Evolutionary conservation across 2,888 invertebrate species (phyloP).

Genomic region (Amphipoea lucens): DNA sequence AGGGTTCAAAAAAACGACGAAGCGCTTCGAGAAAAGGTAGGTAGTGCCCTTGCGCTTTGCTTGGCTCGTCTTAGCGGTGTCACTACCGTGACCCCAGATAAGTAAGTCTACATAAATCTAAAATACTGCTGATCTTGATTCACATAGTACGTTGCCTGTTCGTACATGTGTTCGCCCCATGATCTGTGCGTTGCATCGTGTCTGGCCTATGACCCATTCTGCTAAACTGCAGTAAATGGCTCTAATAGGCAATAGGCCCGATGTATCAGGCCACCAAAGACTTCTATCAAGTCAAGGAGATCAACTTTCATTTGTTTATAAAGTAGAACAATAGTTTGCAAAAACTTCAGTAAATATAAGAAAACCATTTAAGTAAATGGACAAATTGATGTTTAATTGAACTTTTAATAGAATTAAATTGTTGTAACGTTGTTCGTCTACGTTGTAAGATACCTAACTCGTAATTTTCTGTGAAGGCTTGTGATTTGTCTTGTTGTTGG

Average conservation of each 20-base stretch:
- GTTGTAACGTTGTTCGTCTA: background rate
- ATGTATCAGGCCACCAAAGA: constrained; percentile 25
- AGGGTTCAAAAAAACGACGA: too few relatives aligned
- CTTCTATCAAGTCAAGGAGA: constrained; percentile 50
- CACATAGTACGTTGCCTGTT: background rate
- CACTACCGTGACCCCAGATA: background rate
- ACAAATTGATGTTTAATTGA: constrained; percentile 20
- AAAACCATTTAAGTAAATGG: constrained; percentile 12
- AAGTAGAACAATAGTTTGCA: constrained; percentile 38
- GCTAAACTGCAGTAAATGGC: constrained; percentile 59
- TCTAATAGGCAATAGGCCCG: constrained; percentile 46
- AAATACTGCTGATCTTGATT: constrained; percentile 2
- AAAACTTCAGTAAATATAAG: constrained; percentile 7
- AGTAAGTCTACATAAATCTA: background rate
- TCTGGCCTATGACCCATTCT: constrained; percentile 54
- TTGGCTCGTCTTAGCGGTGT: too few relatives aligned
- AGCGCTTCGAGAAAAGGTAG: too few relatives aligned
- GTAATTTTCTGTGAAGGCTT: constrained; percentile 1
- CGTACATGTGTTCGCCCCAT: constrained; percentile 7
- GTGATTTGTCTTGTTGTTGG: constrained; percentile 14
- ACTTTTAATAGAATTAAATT: constrained; percentile 24
- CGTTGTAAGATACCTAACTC: background rate
- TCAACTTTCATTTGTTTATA: constrained; percentile 48
- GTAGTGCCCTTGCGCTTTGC: too few relatives aligned
- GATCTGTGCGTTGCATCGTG: constrained; percentile 44